Base-by-base conservation (phyloP, 2,113 vertebrate species). In the Cyphomyrus discorhynchus region DNA sequence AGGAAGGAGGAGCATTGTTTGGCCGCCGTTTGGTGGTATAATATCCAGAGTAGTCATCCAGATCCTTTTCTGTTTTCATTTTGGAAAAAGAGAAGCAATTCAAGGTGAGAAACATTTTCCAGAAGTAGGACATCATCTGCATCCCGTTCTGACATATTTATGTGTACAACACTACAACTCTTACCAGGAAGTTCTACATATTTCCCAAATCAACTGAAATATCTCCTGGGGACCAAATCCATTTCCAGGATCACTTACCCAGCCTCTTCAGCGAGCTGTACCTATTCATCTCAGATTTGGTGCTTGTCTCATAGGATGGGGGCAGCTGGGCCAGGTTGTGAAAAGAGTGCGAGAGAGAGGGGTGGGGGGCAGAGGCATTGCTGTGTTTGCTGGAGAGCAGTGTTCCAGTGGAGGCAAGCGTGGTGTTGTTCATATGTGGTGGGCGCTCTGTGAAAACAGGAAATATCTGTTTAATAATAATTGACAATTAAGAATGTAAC, bases 321-420 rank as follows among this genome's bases (percentile, higher is more conserved):
- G 97, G 97, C 91, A 98, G 96, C 91, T 98, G 97, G 2, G 97
- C 97, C 91, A 98, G 96, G 93, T 98, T 97, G 95, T 98, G 97
- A 94, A 98, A 98, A 87, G 97, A 98, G 89, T 97, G 96, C 0
- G 97, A 97, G 93, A 97, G 96, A 90, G 96, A 95, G 24, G 97
- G 93, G 88, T 95, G 95, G 24, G 88, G 90, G 49, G 89, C 56
- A 46, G 90, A 70, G 35, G 93, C 96, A 90, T 96, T 97, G 92
- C 94, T 96, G 90, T 97, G 97, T 88, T 97, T 96, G 93, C 95
- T 91, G 88, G 95, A 94, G 0, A 95, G 91, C 62, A 96, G 92
- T 0, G 88, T 87, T 83, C 94, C 94, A 0, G 96, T 95, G 1
- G 96, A 94, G 91, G 96, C 94, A 89, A 96, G 92, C 93, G 96